Conservation (phyloP, 2,113 vertebrate species). For the Amblyopsis rosae region DNA sequence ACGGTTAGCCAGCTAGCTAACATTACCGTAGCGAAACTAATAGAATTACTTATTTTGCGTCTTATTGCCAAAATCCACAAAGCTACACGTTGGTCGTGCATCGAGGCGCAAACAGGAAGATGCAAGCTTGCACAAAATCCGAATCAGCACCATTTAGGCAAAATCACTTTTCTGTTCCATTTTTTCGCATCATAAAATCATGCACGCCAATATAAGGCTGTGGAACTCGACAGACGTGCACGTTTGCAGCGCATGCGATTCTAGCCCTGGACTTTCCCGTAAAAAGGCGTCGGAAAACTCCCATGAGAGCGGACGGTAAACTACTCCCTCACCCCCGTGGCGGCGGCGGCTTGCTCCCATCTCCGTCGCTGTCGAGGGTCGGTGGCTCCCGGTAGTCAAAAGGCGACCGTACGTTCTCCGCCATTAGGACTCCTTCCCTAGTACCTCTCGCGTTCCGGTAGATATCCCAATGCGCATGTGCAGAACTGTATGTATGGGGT, state of each 20-base stretch:
- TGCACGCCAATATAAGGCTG: conserved; percentile 48
- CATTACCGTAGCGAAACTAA: conserved; percentile 31
- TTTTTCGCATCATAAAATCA: conserved; percentile 36
- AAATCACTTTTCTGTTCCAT: conserved; percentile 18
- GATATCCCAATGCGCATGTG: conserved; percentile 69
- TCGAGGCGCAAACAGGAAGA: not conserved
- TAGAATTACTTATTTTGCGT: conserved; percentile 19
- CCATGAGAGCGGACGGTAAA: not conserved
- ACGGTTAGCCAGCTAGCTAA: conserved; percentile 57
- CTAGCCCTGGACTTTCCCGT: not conserved
- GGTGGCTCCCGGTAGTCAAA: conserved; percentile 83
- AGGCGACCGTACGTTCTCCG: conserved; percentile 81
- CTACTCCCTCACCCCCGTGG: conserved; percentile 70
- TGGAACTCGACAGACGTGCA: conserved; percentile 52
- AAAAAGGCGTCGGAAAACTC: conserved; percentile 4
- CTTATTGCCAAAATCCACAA: conserved; percentile 41
- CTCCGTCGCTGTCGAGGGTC: conserved; percentile 82
- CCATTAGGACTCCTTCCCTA: conserved; percentile 77
- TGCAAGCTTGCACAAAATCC: not conserved
- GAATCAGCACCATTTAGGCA: not conserved
- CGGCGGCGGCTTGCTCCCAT: conserved; percentile 77
- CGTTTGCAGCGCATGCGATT: conserved; percentile 49
- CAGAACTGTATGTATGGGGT: conserved; percentile 53
- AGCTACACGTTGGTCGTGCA: not conserved
- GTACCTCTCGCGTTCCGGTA: conserved; percentile 67